Evolutionary conservation across 2,888 invertebrate genomes (phyloP), one percentile per base, ranked within the genome.

Genomic region (Exephanes ischioxanthus): DNA sequence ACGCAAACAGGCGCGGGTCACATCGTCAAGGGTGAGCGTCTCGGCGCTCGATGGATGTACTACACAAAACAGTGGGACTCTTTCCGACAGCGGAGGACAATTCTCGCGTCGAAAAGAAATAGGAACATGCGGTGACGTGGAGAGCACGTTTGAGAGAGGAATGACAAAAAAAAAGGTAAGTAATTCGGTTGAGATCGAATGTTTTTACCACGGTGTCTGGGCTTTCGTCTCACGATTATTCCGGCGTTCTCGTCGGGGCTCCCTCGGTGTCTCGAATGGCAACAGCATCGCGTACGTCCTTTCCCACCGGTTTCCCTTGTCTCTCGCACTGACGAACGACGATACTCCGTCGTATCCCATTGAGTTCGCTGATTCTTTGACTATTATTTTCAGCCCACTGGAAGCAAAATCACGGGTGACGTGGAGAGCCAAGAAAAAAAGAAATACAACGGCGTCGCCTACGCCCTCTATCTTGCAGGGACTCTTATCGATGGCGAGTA

Each of bases 201-300:
- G 45, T 45, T 45, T 45, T 83, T 83, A 83, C 83, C 83, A 75
- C 78, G 78, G 9, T 77, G 26, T 30, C 72, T 51, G 61, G 19
- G 61, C 51, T 45, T 45, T 68, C 75, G 67, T 61, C 75, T 67
- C 48, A 22, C 51, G 67, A 22, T 19, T 22, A 14, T 45, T 70
- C 30, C 55, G 58, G 7, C 71, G 70, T 67, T 14, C 16, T 33
- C 16, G 26, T 61, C 61, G 30, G 3, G 16, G 33, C 55, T 68
- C 26, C 70, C 19, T 30, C 72, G 67, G 14, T 55, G 63, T 26
- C 22, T 48, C 14, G 22, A 55, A 55, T n/a, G 53, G 33, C 14
- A 53, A 55, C 19, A 16, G 14, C n/a, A 11, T 37, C 19, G 1
- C 68, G 22, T 33, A 61, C 30, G 45, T 68, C 19, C 67, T n/a